Conservation (phyloP, 1,140 invertebrate species). For the Philopotamus ludificatus region DNA sequence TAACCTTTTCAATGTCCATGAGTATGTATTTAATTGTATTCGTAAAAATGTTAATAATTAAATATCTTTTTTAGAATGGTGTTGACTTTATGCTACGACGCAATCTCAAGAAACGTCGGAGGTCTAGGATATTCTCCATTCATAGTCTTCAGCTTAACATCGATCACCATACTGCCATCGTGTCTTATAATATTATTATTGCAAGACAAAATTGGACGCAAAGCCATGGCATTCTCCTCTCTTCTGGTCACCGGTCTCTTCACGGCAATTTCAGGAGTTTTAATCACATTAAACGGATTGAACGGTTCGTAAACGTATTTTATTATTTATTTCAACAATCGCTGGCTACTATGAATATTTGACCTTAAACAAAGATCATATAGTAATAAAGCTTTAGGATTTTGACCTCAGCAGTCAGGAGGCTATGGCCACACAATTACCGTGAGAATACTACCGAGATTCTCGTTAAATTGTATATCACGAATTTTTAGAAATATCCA, state of each 20-base stretch:
- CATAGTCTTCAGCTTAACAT: constrained; percentile 59
- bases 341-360: too few relatives aligned
- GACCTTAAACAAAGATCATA: too few relatives aligned
- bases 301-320: too few relatives aligned
- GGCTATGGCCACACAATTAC: too few relatives aligned
- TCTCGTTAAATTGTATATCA: too few relatives aligned
- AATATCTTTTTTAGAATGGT: constrained; percentile 54
- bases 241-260: constrained; percentile 58
- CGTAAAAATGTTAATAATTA: constrained; percentile 2
- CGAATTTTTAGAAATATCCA: too few relatives aligned
- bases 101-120: constrained; percentile 62
- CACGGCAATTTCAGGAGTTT: constrained; percentile 48
- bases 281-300: constrained; percentile 45
- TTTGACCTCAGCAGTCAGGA: too few relatives aligned
- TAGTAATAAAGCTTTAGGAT: too few relatives aligned
- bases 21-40: too few relatives aligned
- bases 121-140: constrained; percentile 61
- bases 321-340: too few relatives aligned
- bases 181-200: constrained; percentile 58
- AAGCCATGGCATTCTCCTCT: constrained; percentile 58
- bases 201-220: constrained; percentile 61
- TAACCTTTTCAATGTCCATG: too few relatives aligned
- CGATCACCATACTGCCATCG: constrained; percentile 60
- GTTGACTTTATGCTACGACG: constrained; percentile 63
- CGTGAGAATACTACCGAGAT: too few relatives aligned